phyloP scores from a whole-genome alignment of 30 jellyfish, hydroid and myxozoan genomes.

The Aurelia aurita region DNA sequence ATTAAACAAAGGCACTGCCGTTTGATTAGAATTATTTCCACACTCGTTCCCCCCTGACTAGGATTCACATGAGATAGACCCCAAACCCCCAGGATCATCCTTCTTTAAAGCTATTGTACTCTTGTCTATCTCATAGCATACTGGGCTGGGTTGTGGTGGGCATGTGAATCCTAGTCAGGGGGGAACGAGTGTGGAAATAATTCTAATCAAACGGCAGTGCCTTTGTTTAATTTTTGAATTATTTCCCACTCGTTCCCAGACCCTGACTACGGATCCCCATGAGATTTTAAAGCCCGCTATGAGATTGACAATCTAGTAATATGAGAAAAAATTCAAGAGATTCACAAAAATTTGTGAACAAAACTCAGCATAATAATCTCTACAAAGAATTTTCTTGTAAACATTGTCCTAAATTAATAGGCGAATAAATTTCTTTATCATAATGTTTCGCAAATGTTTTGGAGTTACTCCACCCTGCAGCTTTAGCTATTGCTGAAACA shows the following conservation, averaged over 20 bases:
- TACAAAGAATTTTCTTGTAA: slow-evolving; percentile 22
- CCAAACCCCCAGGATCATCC: slow-evolving; percentile 23
- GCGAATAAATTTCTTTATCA: slow-evolving; percentile 24
- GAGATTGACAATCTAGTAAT: slow-evolving; percentile 23
- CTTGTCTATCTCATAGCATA: slow-evolving; percentile 10
- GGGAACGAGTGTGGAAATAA: slow-evolving; percentile 32
- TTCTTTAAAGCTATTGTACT: neutral
- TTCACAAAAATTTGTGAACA: neutral
- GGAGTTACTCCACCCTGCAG: slow-evolving; percentile 52
- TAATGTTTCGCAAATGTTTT: slow-evolving; percentile 41
- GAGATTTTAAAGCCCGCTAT: slow-evolving; percentile 38
- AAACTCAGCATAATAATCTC: neutral
- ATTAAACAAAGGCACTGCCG: no score
- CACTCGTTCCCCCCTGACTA: slow-evolving; percentile 37
- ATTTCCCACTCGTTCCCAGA: no score
- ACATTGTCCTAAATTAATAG: slow-evolving; percentile 18
- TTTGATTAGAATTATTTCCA: slow-evolving; percentile 35
- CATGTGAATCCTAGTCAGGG: slow-evolving; percentile 42
- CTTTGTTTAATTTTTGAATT: no score
- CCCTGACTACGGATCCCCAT: slow-evolving; percentile 36
- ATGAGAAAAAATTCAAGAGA: neutral
- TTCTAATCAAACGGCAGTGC: slow-evolving; percentile 36
- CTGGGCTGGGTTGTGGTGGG: slow-evolving; percentile 41
- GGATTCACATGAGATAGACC: slow-evolving; percentile 46
- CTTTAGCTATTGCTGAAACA: slow-evolving; percentile 40